Conservation (phyloP, 2,888 invertebrate genomes). For the Metellina segmentata region DNA sequence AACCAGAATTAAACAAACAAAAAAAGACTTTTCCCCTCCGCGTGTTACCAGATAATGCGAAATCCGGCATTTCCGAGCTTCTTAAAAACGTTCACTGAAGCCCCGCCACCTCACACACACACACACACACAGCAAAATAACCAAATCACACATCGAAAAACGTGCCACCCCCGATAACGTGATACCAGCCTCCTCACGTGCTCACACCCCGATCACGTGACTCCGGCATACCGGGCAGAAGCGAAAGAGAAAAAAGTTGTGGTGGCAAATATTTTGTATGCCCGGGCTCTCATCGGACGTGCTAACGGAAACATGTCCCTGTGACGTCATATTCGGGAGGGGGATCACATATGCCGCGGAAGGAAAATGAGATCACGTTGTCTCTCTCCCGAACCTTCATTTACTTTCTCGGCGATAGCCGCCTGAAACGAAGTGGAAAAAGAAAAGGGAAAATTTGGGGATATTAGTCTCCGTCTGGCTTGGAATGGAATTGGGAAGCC, state of each 20-base stretch:
- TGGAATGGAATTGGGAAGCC: background rate
- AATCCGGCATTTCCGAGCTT: no score
- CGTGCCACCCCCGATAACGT: constrained; percentile 34
- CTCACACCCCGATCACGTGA: constrained; percentile 35
- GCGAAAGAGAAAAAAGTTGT: background rate
- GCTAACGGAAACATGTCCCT: constrained; percentile 52
- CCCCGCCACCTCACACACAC: no score
- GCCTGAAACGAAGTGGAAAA: constrained; percentile 15
- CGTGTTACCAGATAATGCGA: no score
- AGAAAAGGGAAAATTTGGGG: background rate
- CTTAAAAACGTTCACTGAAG: no score
- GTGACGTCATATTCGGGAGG: constrained; percentile 59
- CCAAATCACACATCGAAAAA: constrained; percentile 25
- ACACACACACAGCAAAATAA: background rate
- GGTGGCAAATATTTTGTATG: constrained; percentile 57
- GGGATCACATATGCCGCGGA: constrained; percentile 35
- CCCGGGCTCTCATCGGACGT: constrained; percentile 61
- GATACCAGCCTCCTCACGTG: constrained; percentile 43
- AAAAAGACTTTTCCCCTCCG: no score
- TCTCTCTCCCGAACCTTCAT: constrained; percentile 43
- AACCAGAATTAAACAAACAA: no score
- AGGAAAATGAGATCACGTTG: constrained; percentile 76
- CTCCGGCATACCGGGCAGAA: background rate
- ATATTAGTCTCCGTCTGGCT: background rate
- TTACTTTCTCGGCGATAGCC: constrained; percentile 39